phyloP scores from a whole-genome alignment of 2,113 vertebrate species.

The Nothoprocta pentlandii region DNA sequence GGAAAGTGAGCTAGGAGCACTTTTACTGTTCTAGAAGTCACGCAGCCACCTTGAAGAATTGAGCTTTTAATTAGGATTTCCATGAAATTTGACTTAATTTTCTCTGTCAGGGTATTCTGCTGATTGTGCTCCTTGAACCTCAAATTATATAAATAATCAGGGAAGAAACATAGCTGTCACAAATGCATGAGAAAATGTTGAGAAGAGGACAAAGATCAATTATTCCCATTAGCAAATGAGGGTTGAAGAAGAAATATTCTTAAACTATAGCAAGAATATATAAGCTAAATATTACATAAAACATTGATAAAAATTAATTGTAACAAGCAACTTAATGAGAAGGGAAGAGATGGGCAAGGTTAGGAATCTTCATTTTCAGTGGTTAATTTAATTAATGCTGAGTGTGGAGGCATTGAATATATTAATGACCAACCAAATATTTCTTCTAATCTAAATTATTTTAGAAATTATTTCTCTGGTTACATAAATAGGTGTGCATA shows the following conservation, averaged over 20 bases:
- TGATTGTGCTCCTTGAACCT: background rate
- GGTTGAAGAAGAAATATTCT: background rate
- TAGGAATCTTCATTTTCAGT: background rate
- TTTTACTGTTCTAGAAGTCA: background rate
- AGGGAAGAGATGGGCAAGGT: background rate
- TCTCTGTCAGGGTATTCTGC: background rate
- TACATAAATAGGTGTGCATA: background rate
- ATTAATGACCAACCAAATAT: background rate
- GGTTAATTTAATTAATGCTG: background rate
- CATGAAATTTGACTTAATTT: background rate
- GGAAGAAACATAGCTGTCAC: background rate
- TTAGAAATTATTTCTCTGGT: background rate
- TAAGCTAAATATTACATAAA: background rate
- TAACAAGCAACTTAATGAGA: constrained; percentile 20
- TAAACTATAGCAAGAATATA: background rate
- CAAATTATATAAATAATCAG: constrained; percentile 29
- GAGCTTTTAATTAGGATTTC: background rate
- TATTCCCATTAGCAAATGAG: constrained; percentile 43
- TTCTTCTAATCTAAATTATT: background rate
- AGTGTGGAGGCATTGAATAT: background rate
- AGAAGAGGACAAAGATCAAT: background rate
- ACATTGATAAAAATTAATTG: constrained; percentile 10
- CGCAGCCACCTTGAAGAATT: background rate
- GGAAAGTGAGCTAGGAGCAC: background rate
- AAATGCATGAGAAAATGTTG: background rate